A percentile compares a stretch with the other conserved stretches of the same genome.
Evolutionary conservation across 1,140 invertebrate species (phyloP).

Genomic region (Anoplolepis gracilipes): DNA sequence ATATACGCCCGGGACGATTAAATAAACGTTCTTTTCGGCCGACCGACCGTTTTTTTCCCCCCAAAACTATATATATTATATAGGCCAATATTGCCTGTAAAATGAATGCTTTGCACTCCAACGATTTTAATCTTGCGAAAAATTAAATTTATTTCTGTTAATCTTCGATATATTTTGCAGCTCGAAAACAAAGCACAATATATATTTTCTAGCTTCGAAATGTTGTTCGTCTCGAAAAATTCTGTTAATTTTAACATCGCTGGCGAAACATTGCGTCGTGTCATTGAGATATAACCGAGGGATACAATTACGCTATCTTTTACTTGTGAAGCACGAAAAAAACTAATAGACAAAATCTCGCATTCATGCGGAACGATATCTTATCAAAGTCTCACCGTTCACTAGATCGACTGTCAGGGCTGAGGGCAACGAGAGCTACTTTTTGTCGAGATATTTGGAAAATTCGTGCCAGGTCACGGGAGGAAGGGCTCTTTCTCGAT

Average conservation of each 20-base stretch:
- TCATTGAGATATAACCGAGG: neutral
- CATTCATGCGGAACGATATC: constrained; percentile 1
- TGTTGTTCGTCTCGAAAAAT: neutral
- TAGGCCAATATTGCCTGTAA: neutral
- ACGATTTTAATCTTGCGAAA: neutral
- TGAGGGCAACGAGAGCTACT: neutral
- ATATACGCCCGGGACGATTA: constrained; percentile 47
- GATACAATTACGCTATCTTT: neutral
- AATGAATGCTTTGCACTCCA: constrained; percentile 8
- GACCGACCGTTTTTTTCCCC: neutral
- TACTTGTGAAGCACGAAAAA: neutral
- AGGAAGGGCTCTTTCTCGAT: constrained; percentile 32
- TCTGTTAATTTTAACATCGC: neutral
- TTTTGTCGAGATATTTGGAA: constrained; percentile 18
- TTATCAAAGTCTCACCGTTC: neutral
- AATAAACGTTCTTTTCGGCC: constrained; percentile 46
- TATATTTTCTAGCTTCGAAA: neutral
- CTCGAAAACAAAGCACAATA: neutral
- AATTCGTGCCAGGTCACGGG: neutral
- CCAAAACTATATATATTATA: constrained; percentile 34
- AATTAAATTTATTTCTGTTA: neutral
- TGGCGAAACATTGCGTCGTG: neutral
- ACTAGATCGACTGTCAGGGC: neutral
- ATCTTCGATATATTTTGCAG: neutral
- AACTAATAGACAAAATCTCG: neutral